phyloP scores from a whole-genome alignment of 2,797 vertebrate genomes.

The Microctenopoma stevenorrisi region DNA sequence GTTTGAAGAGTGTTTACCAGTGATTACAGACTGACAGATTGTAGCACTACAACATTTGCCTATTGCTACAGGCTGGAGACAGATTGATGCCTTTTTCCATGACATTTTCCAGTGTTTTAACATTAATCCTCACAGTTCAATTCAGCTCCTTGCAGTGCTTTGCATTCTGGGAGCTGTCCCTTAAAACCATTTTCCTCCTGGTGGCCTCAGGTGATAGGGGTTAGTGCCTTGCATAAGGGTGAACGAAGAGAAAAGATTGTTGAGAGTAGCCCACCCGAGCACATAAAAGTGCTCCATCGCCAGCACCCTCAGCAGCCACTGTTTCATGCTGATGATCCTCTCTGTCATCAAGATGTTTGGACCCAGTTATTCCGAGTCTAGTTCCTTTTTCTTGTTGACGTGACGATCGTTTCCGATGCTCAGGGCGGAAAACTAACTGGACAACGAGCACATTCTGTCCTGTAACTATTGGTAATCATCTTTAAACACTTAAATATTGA shows the following conservation, averaged over 20 bases:
- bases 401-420: neutral
- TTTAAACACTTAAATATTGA: slow-evolving; percentile 13
- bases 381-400: neutral
- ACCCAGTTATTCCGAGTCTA: neutral
- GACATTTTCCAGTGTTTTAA: slow-evolving; percentile 7
- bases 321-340: neutral
- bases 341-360: neutral
- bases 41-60: slow-evolving; percentile 32
- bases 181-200: neutral
- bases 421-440: slow-evolving; percentile 11
- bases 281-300: neutral
- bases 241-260: slow-evolving; percentile 11
- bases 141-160: slow-evolving; percentile 6
- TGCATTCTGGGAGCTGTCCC: slow-evolving; percentile 14
- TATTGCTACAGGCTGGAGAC: slow-evolving; percentile 27
- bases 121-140: slow-evolving; percentile 6
- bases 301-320: neutral
- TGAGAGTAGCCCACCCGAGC: neutral
- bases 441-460: slow-evolving; percentile 8
- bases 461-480: slow-evolving; percentile 37
- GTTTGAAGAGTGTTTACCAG: slow-evolving; percentile 39
- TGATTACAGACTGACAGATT: slow-evolving; percentile 39
- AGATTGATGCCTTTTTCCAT: slow-evolving; percentile 34
- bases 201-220: slow-evolving; percentile 34
- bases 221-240: slow-evolving; percentile 66